Evolutionary conservation across 2,113 vertebrate genomes (phyloP).

Genomic region (Nycticryphes semicollaris): DNA sequence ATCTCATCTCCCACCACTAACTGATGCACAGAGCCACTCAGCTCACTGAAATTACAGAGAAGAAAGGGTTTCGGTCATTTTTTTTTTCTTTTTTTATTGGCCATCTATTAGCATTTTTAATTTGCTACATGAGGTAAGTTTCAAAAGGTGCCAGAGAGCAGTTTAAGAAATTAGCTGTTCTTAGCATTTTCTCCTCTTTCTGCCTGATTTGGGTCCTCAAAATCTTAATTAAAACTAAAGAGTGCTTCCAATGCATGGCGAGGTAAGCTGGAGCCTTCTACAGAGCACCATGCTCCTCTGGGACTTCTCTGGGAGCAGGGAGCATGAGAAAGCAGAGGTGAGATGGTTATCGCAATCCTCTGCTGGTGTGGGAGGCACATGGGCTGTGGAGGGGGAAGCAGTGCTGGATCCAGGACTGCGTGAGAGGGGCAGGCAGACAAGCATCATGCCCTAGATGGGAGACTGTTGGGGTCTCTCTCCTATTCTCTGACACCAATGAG

Average conservation of each 20-base stretch:
- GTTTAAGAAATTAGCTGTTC: constrained; percentile 68
- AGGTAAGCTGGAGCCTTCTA: not conserved
- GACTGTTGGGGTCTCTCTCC: not conserved
- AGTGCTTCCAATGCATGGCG: not conserved
- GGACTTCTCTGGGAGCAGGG: not conserved
- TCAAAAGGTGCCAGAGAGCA: constrained; percentile 62
- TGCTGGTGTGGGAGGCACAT: not conserved
- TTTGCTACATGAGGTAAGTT: constrained; percentile 70
- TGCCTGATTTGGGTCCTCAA: constrained; percentile 25
- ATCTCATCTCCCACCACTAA: constrained; percentile 36
- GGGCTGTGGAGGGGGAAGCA: not conserved
- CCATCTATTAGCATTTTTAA: constrained; percentile 69
- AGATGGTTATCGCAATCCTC: not conserved
- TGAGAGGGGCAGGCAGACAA: not conserved
- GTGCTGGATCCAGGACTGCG: not conserved
- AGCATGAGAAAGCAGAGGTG: not conserved
- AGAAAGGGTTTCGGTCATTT: not conserved
- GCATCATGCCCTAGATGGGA: not conserved
- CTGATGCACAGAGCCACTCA: constrained; percentile 38
- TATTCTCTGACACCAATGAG: not conserved
- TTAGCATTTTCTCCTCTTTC: constrained; percentile 47
- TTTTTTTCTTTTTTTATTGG: constrained; percentile 43
- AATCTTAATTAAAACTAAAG: constrained; percentile 48
- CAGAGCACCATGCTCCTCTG: not conserved
- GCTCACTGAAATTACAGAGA: constrained; percentile 46